Percentiles rank a stretch among this genome's conserved stretches.
Conservation (phyloP, 2,113 vertebrate genomes). For the Lonchura striata region DNA sequence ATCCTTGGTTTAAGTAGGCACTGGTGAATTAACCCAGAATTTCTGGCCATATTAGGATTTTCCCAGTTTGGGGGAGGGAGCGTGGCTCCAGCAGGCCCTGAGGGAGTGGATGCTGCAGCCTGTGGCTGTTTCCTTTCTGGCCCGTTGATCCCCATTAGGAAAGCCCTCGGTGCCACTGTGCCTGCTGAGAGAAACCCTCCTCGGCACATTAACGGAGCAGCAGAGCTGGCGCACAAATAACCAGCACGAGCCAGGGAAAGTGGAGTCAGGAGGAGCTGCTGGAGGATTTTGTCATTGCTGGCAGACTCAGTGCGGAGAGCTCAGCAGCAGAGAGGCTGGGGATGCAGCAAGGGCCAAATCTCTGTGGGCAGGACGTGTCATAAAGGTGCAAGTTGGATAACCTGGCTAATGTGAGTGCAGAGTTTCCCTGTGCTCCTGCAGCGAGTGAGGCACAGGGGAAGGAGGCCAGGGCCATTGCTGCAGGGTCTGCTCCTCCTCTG, state of each 20-base stretch:
- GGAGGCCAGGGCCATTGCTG: neutral
- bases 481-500: neutral
- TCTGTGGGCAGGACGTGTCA: neutral
- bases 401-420: neutral
- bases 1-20: neutral
- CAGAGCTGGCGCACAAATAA: neutral
- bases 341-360: neutral
- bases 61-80: too few relatives aligned
- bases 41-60: neutral
- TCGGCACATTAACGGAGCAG: neutral
- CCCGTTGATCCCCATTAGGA: neutral
- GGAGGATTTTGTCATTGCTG: neutral
- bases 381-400: accelerated
- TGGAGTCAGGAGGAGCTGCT: neutral
- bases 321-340: neutral
- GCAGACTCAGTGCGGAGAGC: neutral
- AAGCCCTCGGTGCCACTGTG: neutral
- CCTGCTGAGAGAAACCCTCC: neutral
- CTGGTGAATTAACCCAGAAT: neutral
- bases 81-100: neutral
- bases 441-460: neutral
- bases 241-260: neutral
- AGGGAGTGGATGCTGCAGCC: neutral
- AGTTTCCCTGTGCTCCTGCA: accelerated
- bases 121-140: neutral